Evolutionary conservation across 2,888 invertebrate genomes (phyloP), one percentile per base, ranked within the genome.

Genomic region (Cephus sareptanus): DNA sequence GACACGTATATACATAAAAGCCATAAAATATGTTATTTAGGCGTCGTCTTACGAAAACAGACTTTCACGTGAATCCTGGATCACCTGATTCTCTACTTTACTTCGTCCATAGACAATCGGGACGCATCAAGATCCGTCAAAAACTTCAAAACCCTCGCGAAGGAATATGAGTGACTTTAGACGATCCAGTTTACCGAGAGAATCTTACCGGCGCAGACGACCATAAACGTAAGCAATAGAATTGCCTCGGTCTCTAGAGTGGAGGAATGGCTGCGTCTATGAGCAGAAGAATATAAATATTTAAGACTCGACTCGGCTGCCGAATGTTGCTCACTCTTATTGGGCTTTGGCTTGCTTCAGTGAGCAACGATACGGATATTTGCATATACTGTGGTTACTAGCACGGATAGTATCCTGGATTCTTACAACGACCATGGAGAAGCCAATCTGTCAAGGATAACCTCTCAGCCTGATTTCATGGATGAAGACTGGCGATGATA

Each of bases 351-450:
- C 81, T 80, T 82, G 84, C 80, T 83, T 79, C 79, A 81, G 78
- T 83, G 81, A 84, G 81, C 84, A 80, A 78, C 81, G 76, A 85
- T 83, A 80, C 82, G 81, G 83, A 86, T 85, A 86, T 86, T 85
- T 85, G 83, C 84, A 86, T 86, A 83, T 71, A 23, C 9, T 2
- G 9, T 2, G 23, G 23, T 56, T 56, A 56, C 23, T 9, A 23
- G 56, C 23, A 23, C 56, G 56, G 23, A 23, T 9, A 56, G 1
- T 23, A 56, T 56, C 23, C 56, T 56, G 56, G 56, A 56, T 56
- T 56, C 56, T 56, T 56, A 9, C 2, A 9, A 56, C 9, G 56
- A 9, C 56, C 9, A 23, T 23, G 23, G 1, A 56, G 56, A 56
- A 56, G 56, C 56, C 23, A 23, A 56, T 56, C 56, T 56, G 56